Evolutionary conservation across 2,797 vertebrate species (phyloP).

Genomic region (Schizothorax lantsangensis): DNA sequence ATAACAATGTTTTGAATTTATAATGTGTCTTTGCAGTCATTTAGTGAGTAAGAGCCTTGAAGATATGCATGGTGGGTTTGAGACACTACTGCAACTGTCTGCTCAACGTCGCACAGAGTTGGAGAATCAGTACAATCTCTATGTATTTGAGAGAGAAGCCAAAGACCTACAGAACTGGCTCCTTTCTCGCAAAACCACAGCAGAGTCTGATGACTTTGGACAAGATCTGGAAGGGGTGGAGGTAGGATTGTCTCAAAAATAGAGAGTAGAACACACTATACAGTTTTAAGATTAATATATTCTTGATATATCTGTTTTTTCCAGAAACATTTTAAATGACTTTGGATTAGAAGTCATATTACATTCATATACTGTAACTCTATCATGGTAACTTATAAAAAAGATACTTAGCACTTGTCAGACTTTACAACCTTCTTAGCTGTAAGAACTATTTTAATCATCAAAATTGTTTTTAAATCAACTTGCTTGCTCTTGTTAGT

Average conservation of each 20-base stretch:
- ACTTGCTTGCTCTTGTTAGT: slow-evolving; percentile 66
- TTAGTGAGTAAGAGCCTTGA: slow-evolving; percentile 72
- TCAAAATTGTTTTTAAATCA: background rate
- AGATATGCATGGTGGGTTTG: slow-evolving; percentile 70
- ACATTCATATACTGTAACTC: background rate
- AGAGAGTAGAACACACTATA: background rate
- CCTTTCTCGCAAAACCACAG: slow-evolving; percentile 74
- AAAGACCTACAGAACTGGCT: slow-evolving; percentile 86
- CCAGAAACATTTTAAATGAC: background rate
- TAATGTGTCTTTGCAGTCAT: slow-evolving; percentile 60
- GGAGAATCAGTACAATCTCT: slow-evolving; percentile 82
- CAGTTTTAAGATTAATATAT: background rate
- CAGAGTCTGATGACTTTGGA: slow-evolving; percentile 83
- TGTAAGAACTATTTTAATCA: background rate
- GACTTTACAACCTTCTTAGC: background rate
- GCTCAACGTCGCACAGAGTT: slow-evolving; percentile 71
- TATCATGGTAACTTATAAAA: background rate
- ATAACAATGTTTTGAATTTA: background rate
- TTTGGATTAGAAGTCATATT: background rate
- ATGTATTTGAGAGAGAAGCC: slow-evolving; percentile 84
- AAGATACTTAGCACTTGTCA: background rate
- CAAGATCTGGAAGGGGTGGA: slow-evolving; percentile 87
- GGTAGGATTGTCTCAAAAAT: slow-evolving; percentile 67
- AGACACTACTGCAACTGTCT: slow-evolving; percentile 73
- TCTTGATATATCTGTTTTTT: background rate